Evolutionary conservation across 2,888 invertebrate species (phyloP), one percentile per base, ranked within the genome.

Genomic region (Cryptus armator): DNA sequence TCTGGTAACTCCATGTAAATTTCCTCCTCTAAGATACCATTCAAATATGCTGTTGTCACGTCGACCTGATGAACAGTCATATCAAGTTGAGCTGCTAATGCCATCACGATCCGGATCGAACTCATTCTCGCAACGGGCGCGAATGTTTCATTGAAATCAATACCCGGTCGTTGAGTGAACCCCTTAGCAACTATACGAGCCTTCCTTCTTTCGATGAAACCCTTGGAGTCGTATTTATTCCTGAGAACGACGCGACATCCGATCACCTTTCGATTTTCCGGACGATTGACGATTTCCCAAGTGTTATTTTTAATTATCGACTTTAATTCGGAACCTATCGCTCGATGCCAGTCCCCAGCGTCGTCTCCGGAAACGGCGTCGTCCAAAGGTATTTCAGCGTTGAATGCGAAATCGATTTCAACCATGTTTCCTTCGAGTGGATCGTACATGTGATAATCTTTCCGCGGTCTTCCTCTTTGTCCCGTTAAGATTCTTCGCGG

Each of bases 61-160:
- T 90, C 89, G 44, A 89, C 72, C 19, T 91, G 89, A 66, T 83
- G 29, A 1, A 90, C 81, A 16, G 81, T 48, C 83, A 89, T 83
- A 10, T 75, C 71, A 9, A 83, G 46, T 70, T 83, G 72, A 32
- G 84, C 87, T 24, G 88, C 87, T 7, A 89, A 46, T 5, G 88
- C 87, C 48, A 87, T 67, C 43, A 89, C 14, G 2, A 88, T 32
- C 62, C 90, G 81, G 51, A 90, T 83, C 2, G 89, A 87, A 14
- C 81, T 71, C 24, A 84, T 66, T 9, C 84, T 80, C 5, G 86
- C 85, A 37, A 88, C 88, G 14, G 88, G 87, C 29, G 87, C 83
- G 51, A 86, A 88, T 10, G 86, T 89, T 46, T 87, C 84, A 7
- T 75, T 53, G 70, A 83, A 89, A 56, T 89, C 86, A 9, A 88